phyloP scores from a whole-genome alignment of 2,888 invertebrate genomes.

The Archips xylosteana region DNA sequence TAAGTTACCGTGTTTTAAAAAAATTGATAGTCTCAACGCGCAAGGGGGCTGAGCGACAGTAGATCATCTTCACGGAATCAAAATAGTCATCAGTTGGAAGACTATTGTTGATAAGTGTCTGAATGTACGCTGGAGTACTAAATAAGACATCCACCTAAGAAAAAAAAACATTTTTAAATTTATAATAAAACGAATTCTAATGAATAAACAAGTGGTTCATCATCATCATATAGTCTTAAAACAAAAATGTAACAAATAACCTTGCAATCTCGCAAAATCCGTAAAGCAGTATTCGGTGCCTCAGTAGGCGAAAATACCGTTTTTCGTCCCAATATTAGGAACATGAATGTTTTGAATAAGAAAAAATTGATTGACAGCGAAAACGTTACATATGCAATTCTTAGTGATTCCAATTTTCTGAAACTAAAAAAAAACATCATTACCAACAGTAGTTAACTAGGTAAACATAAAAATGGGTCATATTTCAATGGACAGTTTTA shows the following conservation, averaged over 20 bases:
- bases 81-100: conserved; percentile 9
- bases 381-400: not conserved
- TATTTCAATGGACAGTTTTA: no score
- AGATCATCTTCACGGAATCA: conserved; percentile 21
- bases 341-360: conserved; percentile 14
- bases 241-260: not conserved
- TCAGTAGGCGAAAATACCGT: not conserved
- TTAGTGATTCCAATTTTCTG: not conserved
- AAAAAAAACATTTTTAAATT: not conserved
- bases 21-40: conserved; percentile 5
- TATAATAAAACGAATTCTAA: no score
- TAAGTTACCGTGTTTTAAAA: conserved; percentile 9
- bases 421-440: conserved; percentile 3
- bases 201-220: no score
- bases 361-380: not conserved
- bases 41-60: not conserved
- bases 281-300: not conserved
- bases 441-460: no score
- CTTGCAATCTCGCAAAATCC: conserved; percentile 12
- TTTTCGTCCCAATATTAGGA: conserved; percentile 22
- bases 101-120: not conserved
- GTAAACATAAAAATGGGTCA: no score
- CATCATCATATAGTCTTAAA: no score
- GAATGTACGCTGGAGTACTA: not conserved
- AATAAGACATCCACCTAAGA: conserved; percentile 17